Conservation (phyloP, 1,140 invertebrate species). For the Drosophila fuyamai region DNA sequence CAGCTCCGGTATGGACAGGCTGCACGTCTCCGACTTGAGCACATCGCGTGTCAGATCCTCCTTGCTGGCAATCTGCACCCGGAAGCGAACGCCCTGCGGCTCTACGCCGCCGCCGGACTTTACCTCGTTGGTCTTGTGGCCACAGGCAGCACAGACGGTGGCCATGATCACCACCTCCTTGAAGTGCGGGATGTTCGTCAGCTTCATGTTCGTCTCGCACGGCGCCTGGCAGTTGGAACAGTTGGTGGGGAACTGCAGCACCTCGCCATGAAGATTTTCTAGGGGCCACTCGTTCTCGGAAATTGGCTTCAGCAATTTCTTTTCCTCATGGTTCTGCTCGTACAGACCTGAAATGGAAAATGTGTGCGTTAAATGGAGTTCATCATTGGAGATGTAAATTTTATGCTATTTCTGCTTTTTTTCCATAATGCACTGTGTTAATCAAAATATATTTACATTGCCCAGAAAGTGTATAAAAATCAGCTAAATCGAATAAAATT, state of each 20-base stretch:
- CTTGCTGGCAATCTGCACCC: constrained; percentile 89
- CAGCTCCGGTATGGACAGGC: constrained; percentile 94
- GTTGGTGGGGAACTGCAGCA: constrained; percentile 94
- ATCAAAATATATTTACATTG: no score
- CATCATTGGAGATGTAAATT: no score
- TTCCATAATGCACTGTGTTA: no score
- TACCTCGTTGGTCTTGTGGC: constrained; percentile 96
- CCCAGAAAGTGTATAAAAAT: no score
- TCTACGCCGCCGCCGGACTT: constrained; percentile 97
- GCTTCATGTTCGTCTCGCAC: constrained; percentile 98
- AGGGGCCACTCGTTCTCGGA: constrained; percentile 87
- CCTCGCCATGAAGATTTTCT: constrained; percentile 91
- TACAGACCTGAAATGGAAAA: constrained; percentile 56
- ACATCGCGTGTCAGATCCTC: constrained; percentile 96
- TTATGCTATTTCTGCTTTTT: no score
- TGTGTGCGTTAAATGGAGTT: no score
- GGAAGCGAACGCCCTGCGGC: constrained; percentile 91
- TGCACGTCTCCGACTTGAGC: constrained; percentile 98
- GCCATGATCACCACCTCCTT: constrained; percentile 99
- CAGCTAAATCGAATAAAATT: no score
- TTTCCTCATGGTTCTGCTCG: constrained; percentile 60
- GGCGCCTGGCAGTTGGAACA: constrained; percentile 94
- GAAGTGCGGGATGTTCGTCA: constrained; percentile 98
- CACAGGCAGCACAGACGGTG: constrained; percentile 95
- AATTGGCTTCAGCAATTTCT: constrained; percentile 87